Conservation (phyloP, 2,797 vertebrate genomes). For the Craterocephalus amniculus region DNA sequence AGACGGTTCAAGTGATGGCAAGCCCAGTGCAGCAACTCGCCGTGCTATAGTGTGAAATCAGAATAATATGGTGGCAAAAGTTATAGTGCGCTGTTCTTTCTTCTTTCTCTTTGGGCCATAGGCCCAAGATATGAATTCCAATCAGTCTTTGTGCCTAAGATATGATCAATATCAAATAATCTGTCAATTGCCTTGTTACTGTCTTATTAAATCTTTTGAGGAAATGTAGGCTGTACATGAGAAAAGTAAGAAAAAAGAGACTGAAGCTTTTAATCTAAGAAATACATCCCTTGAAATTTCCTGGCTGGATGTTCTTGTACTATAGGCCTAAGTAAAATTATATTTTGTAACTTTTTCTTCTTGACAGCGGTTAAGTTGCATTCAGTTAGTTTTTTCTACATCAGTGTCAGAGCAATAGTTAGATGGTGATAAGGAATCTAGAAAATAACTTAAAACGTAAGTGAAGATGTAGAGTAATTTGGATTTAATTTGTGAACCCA, state of each 20-base stretch:
- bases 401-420: neutral
- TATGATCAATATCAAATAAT: neutral
- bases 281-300: neutral
- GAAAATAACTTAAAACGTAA: neutral
- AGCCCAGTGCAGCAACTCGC: slow-evolving; percentile 9
- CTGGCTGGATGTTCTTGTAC: neutral
- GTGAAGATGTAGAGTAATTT: neutral
- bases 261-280: neutral
- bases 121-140: neutral
- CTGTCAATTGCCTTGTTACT: neutral
- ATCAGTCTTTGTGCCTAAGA: neutral
- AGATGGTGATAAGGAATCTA: neutral
- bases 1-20: slow-evolving; percentile 58
- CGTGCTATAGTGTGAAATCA: neutral
- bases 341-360: neutral
- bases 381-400: neutral
- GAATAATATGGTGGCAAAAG: neutral
- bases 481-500: neutral
- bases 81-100: neutral
- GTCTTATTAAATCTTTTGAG: neutral
- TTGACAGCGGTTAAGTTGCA: neutral
- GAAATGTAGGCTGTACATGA: neutral
- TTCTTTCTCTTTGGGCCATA: neutral
- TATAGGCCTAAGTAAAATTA: no score
- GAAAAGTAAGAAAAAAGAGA: neutral